Percentiles rank a stretch among this genome's conserved stretches.
phyloP scores from a whole-genome alignment of 1,140 invertebrate genomes.

The Micrasema minimum region DNA sequence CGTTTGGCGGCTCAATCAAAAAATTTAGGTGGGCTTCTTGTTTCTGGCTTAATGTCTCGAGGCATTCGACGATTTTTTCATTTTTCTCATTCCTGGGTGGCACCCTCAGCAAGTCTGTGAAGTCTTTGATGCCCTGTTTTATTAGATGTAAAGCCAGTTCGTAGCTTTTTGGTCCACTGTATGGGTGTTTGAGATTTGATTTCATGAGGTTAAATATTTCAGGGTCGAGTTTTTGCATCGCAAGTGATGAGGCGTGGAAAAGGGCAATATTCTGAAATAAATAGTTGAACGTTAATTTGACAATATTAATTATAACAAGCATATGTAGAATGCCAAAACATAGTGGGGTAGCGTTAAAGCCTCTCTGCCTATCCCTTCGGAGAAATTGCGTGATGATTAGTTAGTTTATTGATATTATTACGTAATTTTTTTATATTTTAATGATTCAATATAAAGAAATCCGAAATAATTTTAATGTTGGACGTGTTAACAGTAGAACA shows the following conservation, averaged over 20 bases:
- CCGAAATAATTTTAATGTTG: too few species aligned
- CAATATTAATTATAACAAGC: background rate
- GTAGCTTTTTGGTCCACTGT: conserved; percentile 27
- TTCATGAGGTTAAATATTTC: conserved; percentile 52
- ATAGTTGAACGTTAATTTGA: background rate
- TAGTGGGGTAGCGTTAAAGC: background rate
- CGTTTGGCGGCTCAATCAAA: conserved; percentile 12
- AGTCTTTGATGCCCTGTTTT: conserved; percentile 28
- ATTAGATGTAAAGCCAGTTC: conserved; percentile 16
- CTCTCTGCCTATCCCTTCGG: too few species aligned
- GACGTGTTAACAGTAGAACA: too few species aligned
- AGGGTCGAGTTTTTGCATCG: conserved; percentile 56
- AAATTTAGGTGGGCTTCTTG: conserved; percentile 1
- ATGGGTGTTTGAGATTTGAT: conserved; percentile 41
- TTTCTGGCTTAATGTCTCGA: conserved; percentile 18
- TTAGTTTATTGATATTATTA: too few species aligned
- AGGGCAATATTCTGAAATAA: conserved; percentile 59
- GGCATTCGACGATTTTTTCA: conserved; percentile 28
- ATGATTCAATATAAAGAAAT: too few species aligned
- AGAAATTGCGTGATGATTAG: too few species aligned
- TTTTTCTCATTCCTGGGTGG: conserved; percentile 5
- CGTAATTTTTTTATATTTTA: too few species aligned
- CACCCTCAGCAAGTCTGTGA: conserved; percentile 21
- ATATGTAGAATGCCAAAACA: background rate
- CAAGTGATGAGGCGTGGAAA: conserved; percentile 60